Conservation (phyloP, 2,797 vertebrate genomes). For the Bryconaethiops microstoma region DNA sequence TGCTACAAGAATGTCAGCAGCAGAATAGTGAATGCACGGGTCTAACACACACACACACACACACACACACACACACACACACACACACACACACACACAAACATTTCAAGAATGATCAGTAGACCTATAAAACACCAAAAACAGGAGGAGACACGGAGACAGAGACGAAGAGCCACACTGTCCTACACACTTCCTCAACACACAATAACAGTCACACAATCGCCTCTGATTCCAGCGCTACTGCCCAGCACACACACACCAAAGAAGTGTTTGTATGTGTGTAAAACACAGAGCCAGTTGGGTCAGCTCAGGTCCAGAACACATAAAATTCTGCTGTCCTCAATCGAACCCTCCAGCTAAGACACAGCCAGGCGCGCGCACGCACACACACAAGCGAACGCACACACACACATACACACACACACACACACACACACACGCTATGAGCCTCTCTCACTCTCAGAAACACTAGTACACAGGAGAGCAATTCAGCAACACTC, state of each 20-base stretch:
- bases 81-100: slow-evolving; percentile 67
- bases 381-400: slow-evolving; percentile 42
- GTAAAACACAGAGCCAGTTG: slow-evolving; percentile 71
- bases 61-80: slow-evolving; percentile 63
- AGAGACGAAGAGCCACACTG: slow-evolving; percentile 64
- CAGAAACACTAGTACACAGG: slow-evolving; percentile 1
- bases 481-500: slow-evolving; percentile 31
- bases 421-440: slow-evolving; percentile 32
- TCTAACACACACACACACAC: slow-evolving; percentile 59
- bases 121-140: slow-evolving; percentile 70
- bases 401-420: slow-evolving; percentile 20
- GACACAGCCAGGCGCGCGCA: slow-evolving; percentile 44
- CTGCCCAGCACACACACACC: slow-evolving; percentile 55
- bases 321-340: slow-evolving; percentile 70
- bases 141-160: slow-evolving; percentile 54
- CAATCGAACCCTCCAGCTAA: slow-evolving; percentile 49
- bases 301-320: slow-evolving; percentile 77
- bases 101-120: slow-evolving; percentile 72
- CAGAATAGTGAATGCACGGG: slow-evolving; percentile 64
- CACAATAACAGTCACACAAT: slow-evolving; percentile 43
- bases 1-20: slow-evolving; percentile 77
- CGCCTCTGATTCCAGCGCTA: neutral
- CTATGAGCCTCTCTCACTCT: slow-evolving; percentile 20
- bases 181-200: slow-evolving; percentile 69
- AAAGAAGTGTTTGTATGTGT: slow-evolving; percentile 65